Evolutionary conservation across 2,113 vertebrate genomes (phyloP).

Genomic region (Butorides virescens): DNA sequence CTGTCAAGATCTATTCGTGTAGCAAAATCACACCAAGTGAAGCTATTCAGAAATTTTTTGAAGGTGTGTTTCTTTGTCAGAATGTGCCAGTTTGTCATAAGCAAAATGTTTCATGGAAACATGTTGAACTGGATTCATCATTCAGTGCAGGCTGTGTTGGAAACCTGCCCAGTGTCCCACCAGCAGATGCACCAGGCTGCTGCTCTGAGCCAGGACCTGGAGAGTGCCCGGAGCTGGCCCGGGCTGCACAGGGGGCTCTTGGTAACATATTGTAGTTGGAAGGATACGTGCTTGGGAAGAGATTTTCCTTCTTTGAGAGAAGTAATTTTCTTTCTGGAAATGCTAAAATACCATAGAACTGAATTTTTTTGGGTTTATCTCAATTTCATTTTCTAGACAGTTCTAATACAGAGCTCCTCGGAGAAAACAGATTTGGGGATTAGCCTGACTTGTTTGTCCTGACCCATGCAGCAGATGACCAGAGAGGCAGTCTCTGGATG

Average conservation of each 20-base stretch:
- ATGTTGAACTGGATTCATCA: neutral
- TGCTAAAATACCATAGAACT: neutral
- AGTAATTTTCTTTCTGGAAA: neutral
- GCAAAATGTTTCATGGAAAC: rapidly evolving
- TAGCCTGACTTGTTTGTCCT: neutral
- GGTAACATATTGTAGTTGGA: neutral
- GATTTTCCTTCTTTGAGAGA: neutral
- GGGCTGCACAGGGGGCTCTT: rapidly evolving
- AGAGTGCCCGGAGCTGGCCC: rapidly evolving
- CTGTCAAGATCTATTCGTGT: neutral
- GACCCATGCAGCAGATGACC: neutral
- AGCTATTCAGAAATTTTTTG: neutral
- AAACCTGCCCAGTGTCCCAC: rapidly evolving
- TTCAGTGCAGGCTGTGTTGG: neutral
- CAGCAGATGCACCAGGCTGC: neutral
- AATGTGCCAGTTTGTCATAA: neutral
- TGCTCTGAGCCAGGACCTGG: neutral
- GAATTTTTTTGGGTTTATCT: rapidly evolving
- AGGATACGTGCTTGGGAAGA: neutral
- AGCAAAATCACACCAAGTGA: neutral
- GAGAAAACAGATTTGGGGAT: neutral
- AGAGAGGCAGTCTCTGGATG: neutral
- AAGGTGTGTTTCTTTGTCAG: neutral
- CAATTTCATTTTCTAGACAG: neutral
- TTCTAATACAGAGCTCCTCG: neutral